A percentile compares a stretch with the other conserved stretches of the same genome.
These are phyloP conservation scores for Phortica magna DNA, from an alignment of 2,888 invertebrate species.

Conservation along the genomic window DNA sequence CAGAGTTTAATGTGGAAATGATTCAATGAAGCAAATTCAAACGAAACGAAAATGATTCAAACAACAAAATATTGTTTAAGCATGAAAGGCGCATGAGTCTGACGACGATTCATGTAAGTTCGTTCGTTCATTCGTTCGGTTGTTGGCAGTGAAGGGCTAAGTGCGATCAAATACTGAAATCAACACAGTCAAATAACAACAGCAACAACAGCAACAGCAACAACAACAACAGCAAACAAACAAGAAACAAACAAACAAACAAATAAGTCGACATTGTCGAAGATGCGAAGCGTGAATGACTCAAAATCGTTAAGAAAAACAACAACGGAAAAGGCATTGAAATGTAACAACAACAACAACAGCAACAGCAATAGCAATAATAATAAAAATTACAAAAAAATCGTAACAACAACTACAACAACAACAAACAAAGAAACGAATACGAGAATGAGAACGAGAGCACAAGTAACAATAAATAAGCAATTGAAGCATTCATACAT, in stretches of 20 bases:
- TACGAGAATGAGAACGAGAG: neutral
- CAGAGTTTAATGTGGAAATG: slow-evolving; percentile 67
- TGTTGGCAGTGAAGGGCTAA: neutral
- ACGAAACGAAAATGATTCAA: slow-evolving; percentile 73
- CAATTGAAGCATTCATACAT: slow-evolving; percentile 17
- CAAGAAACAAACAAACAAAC: neutral
- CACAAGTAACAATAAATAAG: neutral
- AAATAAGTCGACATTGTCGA: no score
- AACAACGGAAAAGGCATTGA: neutral
- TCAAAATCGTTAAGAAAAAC: slow-evolving; percentile 8
- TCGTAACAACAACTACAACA: slow-evolving; percentile 20
- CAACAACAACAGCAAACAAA: neutral
- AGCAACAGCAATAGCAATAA: no score
- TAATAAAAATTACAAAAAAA: neutral
- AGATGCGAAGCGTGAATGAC: neutral
- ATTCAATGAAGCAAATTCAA: slow-evolving; percentile 72
- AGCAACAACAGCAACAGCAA: neutral
- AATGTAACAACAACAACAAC: neutral
- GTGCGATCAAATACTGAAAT: slow-evolving; percentile 2
- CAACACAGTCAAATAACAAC: neutral
- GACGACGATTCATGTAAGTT: neutral
- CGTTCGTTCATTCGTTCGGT: neutral
- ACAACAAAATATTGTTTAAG: slow-evolving; percentile 42
- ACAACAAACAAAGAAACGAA: neutral
- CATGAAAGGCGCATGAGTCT: slow-evolving; percentile 47